Percentiles rank a stretch among this genome's conserved stretches.
These are phyloP conservation scores for Notothenia coriiceps DNA, from an alignment of 2,113 vertebrate genomes.

Conservation along the genomic window DNA sequence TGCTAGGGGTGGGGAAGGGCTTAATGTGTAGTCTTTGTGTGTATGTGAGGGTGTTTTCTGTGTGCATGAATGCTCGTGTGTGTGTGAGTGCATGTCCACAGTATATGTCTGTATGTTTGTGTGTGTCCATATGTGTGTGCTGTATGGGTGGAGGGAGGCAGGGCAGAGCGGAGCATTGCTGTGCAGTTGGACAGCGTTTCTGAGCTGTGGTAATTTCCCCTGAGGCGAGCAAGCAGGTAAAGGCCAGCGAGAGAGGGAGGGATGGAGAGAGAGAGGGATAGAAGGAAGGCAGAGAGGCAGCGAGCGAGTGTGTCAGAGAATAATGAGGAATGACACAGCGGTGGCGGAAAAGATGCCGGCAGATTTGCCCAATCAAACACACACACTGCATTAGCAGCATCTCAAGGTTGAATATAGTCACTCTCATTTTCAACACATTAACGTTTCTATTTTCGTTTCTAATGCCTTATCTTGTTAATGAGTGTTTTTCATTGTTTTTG, in stretches of 20 bases:
- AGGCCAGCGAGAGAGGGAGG: slow-evolving; percentile 72
- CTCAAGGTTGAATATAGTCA: slow-evolving; percentile 41
- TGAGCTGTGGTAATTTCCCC: slow-evolving; percentile 83
- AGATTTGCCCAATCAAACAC: slow-evolving; percentile 52
- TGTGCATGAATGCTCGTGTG: slow-evolving; percentile 3
- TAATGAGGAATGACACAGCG: slow-evolving; percentile 79
- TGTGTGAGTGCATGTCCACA: slow-evolving; percentile 23
- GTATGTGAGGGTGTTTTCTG: slow-evolving; percentile 15
- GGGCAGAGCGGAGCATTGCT: slow-evolving; percentile 55
- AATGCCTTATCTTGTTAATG: slow-evolving; percentile 74
- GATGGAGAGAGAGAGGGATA: slow-evolving; percentile 16
- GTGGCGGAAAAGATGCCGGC: slow-evolving; percentile 51
- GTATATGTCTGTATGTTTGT: slow-evolving; percentile 28
- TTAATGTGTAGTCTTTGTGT: slow-evolving; percentile 21
- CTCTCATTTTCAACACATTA: slow-evolving; percentile 59
- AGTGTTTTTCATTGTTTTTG: slow-evolving; percentile 74
- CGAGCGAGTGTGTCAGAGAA: slow-evolving; percentile 69
- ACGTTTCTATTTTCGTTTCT: slow-evolving; percentile 66
- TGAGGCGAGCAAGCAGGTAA: slow-evolving; percentile 79
- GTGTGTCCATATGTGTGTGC: slow-evolving; percentile 37
- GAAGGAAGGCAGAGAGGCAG: slow-evolving; percentile 42
- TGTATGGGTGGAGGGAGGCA: slow-evolving; percentile 53
- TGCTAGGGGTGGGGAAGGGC: slow-evolving; percentile 23
- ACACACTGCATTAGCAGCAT: slow-evolving; percentile 23
- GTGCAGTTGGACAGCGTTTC: slow-evolving; percentile 74